Evolutionary conservation across 2,113 vertebrate genomes (phyloP).

Genomic region (Sinocyclocheilus grahami): DNA sequence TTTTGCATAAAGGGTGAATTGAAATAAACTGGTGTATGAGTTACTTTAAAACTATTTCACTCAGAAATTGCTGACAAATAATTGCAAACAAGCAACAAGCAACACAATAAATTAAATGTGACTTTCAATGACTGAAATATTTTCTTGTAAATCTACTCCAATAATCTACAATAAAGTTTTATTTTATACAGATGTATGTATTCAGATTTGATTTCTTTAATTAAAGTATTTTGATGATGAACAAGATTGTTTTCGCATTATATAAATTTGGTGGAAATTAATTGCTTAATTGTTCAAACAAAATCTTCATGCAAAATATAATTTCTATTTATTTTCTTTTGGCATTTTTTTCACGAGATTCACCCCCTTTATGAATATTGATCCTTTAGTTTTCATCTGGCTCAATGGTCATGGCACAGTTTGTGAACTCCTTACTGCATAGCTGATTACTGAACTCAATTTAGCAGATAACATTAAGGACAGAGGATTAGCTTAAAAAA

Average conservation of each 20-base stretch:
- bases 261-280: neutral
- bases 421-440: conserved; percentile 34
- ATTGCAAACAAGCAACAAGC: neutral
- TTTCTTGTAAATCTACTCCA: neutral
- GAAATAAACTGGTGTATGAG: neutral
- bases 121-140: neutral
- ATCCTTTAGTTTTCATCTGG: neutral
- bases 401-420: conserved; percentile 37
- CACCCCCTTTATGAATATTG: neutral
- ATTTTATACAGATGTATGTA: neutral
- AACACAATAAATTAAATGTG: neutral
- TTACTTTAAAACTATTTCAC: neutral
- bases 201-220: neutral
- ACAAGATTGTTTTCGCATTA: neutral
- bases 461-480: neutral
- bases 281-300: neutral
- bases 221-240: neutral
- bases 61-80: too few species aligned
- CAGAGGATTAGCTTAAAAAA: neutral
- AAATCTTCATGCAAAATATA: neutral
- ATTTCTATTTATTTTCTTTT: neutral
- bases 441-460: neutral
- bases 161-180: neutral
- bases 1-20: neutral
- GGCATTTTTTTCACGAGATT: neutral